Conservation (phyloP, 2,888 invertebrate species). For the Polydrusus cervinus region DNA sequence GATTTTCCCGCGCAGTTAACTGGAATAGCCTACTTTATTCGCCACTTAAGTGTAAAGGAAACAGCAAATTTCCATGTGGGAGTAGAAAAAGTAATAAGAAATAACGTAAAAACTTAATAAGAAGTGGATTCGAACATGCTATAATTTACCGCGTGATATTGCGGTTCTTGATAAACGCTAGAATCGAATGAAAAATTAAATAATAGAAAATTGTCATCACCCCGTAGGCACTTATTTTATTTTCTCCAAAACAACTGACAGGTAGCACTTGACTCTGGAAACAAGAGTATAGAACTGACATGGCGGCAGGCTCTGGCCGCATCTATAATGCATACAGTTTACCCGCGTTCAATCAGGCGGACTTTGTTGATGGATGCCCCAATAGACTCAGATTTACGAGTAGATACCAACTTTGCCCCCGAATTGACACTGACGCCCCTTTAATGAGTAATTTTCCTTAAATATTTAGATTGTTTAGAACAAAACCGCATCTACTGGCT, state of each 20-base stretch:
- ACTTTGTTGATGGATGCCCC: conserved; percentile 37
- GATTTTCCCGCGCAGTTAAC: too few relatives aligned
- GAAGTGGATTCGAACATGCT: too few relatives aligned
- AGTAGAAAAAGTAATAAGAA: too few relatives aligned
- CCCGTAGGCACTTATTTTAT: background rate
- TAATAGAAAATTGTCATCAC: background rate
- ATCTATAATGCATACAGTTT: conserved; percentile 30
- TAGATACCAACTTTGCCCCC: conserved; percentile 10
- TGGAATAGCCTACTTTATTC: too few relatives aligned
- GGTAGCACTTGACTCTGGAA: conserved; percentile 17
- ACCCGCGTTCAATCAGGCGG: conserved; percentile 34
- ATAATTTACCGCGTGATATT: too few relatives aligned
- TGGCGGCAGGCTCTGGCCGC: conserved; percentile 15
- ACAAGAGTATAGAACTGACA: conserved; percentile 24
- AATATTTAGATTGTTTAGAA: conserved; percentile 35
- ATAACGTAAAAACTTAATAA: too few relatives aligned
- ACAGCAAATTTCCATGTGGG: too few relatives aligned
- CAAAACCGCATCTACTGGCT: conserved; percentile 6
- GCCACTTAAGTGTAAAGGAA: too few relatives aligned
- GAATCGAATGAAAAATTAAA: background rate
- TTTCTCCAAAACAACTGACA: background rate
- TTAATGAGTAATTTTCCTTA: conserved; percentile 38
- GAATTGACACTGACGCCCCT: conserved; percentile 35
- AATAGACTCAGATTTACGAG: conserved; percentile 32
- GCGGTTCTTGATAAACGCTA: too few relatives aligned